Percentiles rank a stretch among this genome's conserved stretches.
These are phyloP conservation scores for Orgyia antiqua DNA, from an alignment of 2,888 invertebrate species.

Conservation along the genomic window DNA sequence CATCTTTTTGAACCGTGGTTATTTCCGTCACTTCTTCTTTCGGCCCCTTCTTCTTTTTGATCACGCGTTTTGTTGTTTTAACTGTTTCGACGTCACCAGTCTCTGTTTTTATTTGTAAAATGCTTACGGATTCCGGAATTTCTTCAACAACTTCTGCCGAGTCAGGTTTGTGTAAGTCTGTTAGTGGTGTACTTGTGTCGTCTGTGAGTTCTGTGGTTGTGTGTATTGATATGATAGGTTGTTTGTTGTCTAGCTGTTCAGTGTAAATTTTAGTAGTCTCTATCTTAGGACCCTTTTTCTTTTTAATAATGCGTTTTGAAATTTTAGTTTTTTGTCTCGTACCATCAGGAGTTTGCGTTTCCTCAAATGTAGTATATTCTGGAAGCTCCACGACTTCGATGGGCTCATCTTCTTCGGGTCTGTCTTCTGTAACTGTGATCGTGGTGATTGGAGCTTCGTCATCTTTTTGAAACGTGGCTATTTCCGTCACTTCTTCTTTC, in stretches of 20 bases:
- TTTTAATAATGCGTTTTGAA: slow-evolving; percentile 37
- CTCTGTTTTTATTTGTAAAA: slow-evolving; percentile 4
- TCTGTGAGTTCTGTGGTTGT: slow-evolving; percentile 29
- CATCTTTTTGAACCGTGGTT: slow-evolving; percentile 3
- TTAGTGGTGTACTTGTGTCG: slow-evolving; percentile 17
- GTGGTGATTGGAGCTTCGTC: slow-evolving; percentile 32
- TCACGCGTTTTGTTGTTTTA: slow-evolving; percentile 6
- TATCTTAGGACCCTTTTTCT: slow-evolving; percentile 31
- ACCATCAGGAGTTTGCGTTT: slow-evolving; percentile 33
- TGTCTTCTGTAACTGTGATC: slow-evolving; percentile 20
- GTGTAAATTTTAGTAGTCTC: slow-evolving; percentile 23
- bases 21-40: slow-evolving; percentile 8
- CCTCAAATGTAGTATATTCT: slow-evolving; percentile 40
- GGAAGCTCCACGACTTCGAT: slow-evolving; percentile 40
- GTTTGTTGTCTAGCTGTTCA: slow-evolving; percentile 19
- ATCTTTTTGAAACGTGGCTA: slow-evolving; percentile 54
- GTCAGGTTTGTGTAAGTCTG: slow-evolving; percentile 8
- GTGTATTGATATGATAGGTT: slow-evolving; percentile 35
- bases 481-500: slow-evolving; percentile 17
- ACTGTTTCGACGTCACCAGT: slow-evolving; percentile 3
- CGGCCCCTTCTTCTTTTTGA: slow-evolving; percentile 5
- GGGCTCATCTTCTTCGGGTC: slow-evolving; percentile 13
- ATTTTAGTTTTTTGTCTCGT: slow-evolving; percentile 35
- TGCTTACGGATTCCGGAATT: slow-evolving; percentile 4
- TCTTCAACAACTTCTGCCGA: slow-evolving; percentile 2